Percentiles rank a stretch among this genome's conserved stretches.
These are phyloP conservation scores for Polia nebulosa DNA, from an alignment of 2,888 invertebrate genomes.

Conservation along the genomic window DNA sequence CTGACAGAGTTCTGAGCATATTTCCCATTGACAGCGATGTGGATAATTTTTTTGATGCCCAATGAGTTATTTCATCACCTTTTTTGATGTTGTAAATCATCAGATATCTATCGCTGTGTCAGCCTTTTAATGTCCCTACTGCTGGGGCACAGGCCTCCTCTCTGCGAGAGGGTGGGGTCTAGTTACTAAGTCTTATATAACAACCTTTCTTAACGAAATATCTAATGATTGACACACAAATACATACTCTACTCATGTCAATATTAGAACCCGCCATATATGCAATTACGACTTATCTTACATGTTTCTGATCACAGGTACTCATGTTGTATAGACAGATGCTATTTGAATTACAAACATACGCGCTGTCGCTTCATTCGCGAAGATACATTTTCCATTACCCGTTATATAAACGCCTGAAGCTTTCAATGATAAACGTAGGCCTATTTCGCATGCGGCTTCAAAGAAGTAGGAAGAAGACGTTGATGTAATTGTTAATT, in stretches of 20 bases:
- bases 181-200: neutral
- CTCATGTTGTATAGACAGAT: constrained; percentile 3
- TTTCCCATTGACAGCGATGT: no score
- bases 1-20: no score
- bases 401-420: constrained; percentile 31
- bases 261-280: constrained; percentile 25
- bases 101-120: no score
- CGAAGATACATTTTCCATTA: constrained; percentile 43
- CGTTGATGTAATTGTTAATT: neutral
- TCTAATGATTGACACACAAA: constrained; percentile 12
- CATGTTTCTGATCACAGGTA: constrained; percentile 18
- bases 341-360: constrained; percentile 41
- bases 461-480: constrained; percentile 16
- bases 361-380: constrained; percentile 4
- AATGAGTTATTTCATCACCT: no score
- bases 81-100: no score
- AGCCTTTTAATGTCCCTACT: no score
- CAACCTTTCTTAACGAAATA: neutral
- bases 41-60: no score
- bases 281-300: constrained; percentile 18
- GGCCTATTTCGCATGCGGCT: neutral
- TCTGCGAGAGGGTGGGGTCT: no score
- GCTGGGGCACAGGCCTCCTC: no score
- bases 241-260: neutral
- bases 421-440: constrained; percentile 31